Base-by-base conservation (phyloP, 1,140 invertebrate species). In the Linepithema humile region DNA sequence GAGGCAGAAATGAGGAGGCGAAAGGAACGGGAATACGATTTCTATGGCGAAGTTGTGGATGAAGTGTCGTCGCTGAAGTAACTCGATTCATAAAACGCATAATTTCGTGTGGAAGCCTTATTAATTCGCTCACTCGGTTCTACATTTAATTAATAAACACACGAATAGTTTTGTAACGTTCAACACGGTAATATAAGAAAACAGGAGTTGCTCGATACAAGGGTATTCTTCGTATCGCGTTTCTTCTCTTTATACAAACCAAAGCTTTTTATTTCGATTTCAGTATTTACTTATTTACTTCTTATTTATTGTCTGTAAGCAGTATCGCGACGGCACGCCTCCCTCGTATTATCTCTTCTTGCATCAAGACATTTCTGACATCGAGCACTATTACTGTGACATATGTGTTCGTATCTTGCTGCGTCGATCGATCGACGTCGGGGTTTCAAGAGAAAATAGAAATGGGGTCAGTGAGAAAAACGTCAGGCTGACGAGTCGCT, bases 401-500 rank as follows among this genome's bases (percentile, higher is more conserved):
- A 17, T 53, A 53, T 70, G 67, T 75, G 40, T n/a, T 40, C 57
- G 26, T 26, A 62, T 75, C 29, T 62, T 15, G 43, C 15, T 35
- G 32, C 43, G 65, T n/a, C 10, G 60, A 77, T 77, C 74, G 60
- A 17, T 77, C 43, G 74, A n/a, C 73, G 12, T 75, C 35, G 43
- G 35, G 32, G 23, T 23, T 70, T 32, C 23, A 15, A 32, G 48
- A 43, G 35, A 80, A 69, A 70, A 64, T 20, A 29, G 32, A 29
- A 64, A 15, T 43, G 26, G 26, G 9, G 35, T 29, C 20, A 38
- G 10, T 12, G 40, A 10, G 23, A 69, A 62, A 3, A 48, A 3
- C 7, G 23, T 29, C 29, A 15, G 29, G 26, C 38, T 29, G 67
- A 35, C 15, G 17, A 60, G 17, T 12, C 45, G 5, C 2, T n/a